A percentile compares a stretch with the other conserved stretches of the same genome.
Conservation (phyloP, 1,140 invertebrate genomes). For the Orchesella cincta region DNA sequence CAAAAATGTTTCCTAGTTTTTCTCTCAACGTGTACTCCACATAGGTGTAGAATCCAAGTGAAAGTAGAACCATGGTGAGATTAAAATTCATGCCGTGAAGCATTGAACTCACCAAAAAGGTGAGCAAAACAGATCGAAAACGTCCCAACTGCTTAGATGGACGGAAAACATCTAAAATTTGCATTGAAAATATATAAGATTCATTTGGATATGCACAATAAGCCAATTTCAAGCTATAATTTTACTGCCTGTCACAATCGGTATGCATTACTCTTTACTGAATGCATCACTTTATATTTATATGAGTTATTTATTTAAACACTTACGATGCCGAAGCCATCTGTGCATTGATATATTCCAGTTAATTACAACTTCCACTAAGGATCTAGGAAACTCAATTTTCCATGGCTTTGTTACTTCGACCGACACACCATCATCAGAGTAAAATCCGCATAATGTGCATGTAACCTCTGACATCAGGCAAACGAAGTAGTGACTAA, state of each 20-base stretch:
- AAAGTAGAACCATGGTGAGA: conserved; percentile 83
- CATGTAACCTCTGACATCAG: conserved; percentile 77
- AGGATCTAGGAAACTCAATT: conserved; percentile 86
- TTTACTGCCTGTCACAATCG: no score
- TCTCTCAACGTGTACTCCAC: conserved; percentile 78
- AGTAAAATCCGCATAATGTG: conserved; percentile 68
- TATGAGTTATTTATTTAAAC: no score
- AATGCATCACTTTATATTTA: no score
- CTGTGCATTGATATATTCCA: conserved; percentile 97
- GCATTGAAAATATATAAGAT: conserved; percentile 1
- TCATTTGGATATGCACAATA: no score
- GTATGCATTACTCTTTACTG: no score
- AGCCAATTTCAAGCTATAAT: no score
- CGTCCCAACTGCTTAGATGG: conserved; percentile 70
- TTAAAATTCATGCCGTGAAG: conserved; percentile 91
- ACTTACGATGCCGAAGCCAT: conserved; percentile 86
- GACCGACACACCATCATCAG: conserved; percentile 59
- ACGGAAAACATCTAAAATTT: conserved; percentile 75
- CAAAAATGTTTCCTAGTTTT: conserved; percentile 71
- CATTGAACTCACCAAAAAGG: conserved; percentile 84
- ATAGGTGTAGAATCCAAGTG: conserved; percentile 87
- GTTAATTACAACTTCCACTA: conserved; percentile 86
- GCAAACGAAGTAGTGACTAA: conserved; percentile 93
- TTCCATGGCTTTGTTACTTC: conserved; percentile 70
- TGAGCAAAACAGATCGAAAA: conserved; percentile 77